Evolutionary conservation across 2,113 vertebrate genomes (phyloP).

Genomic region (Halichoerus grypus): DNA sequence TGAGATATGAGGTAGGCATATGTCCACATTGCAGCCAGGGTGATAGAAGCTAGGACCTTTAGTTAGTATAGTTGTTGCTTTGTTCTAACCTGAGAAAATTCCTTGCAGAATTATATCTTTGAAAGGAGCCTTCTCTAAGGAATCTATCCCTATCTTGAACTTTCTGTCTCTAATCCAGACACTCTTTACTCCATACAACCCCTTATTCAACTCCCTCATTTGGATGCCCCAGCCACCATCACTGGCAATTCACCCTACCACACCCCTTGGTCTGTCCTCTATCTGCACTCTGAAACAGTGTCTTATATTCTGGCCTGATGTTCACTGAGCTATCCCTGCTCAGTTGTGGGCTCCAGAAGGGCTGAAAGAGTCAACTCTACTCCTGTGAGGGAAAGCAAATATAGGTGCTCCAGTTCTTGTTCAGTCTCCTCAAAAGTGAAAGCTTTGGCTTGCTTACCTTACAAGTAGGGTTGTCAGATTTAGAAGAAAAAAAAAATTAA

Average conservation of each 20-base stretch:
- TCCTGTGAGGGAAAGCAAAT: neutral
- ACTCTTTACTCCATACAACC: neutral
- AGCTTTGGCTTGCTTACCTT: neutral
- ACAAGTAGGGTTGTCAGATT: neutral
- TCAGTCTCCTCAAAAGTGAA: neutral
- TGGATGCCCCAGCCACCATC: neutral
- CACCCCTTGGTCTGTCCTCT: neutral
- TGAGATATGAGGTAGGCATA: neutral
- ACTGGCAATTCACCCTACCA: neutral
- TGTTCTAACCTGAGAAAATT: conserved; percentile 3
- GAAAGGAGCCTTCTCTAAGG: neutral
- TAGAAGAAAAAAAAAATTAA: neutral
- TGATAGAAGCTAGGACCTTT: neutral
- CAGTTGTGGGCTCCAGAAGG: neutral
- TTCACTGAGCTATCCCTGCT: neutral
- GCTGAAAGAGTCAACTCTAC: neutral
- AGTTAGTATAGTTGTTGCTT: neutral
- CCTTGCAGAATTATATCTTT: neutral
- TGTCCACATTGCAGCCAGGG: neutral
- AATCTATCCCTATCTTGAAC: neutral
- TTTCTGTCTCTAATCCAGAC: neutral
- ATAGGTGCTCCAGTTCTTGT: neutral
- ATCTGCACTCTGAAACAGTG: neutral
- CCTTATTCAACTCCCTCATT: neutral
- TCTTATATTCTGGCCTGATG: neutral